Conservation (phyloP, 92 coral and sea anemone genomes). For the Epizoanthus illoricatus region DNA sequence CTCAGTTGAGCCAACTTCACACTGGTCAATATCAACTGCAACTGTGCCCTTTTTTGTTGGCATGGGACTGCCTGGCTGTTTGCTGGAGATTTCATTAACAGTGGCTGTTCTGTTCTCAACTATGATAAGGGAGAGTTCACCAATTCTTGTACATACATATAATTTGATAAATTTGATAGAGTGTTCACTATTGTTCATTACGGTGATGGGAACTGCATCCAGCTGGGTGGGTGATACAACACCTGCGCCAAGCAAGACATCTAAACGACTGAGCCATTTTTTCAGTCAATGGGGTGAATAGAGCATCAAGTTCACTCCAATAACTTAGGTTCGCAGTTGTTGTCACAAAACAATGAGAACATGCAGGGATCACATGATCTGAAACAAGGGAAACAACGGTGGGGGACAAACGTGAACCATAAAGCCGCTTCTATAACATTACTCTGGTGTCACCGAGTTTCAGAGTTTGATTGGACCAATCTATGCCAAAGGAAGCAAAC, state of each 20-base stretch:
- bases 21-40: constrained; percentile 43
- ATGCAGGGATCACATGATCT: constrained; percentile 24
- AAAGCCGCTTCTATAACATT: constrained; percentile 19
- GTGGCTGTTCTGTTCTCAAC: constrained; percentile 39
- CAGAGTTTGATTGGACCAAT: constrained; percentile 14
- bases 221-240: constrained; percentile 3
- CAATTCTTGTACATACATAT: constrained; percentile 46
- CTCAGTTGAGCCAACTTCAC: constrained; percentile 46
- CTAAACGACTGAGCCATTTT: constrained; percentile 34
- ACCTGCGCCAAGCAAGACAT: constrained; percentile 11
- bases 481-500: constrained; percentile 41
- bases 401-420: constrained; percentile 25
- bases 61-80: constrained; percentile 10
- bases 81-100: constrained; percentile 33
- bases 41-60: constrained; percentile 36
- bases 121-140: constrained; percentile 46
- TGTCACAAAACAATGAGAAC: constrained; percentile 38
- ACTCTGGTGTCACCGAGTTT: neutral
- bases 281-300: constrained; percentile 1
- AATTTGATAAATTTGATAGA: constrained; percentile 46
- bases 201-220: constrained; percentile 13
- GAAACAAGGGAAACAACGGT: neutral
- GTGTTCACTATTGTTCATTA: constrained; percentile 43
- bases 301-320: neutral
- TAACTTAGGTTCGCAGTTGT: neutral